A percentile compares a stretch with the other conserved stretches of the same genome.
Evolutionary conservation across 2,113 vertebrate genomes (phyloP).

Genomic region (Phodopus roborovskii): DNA sequence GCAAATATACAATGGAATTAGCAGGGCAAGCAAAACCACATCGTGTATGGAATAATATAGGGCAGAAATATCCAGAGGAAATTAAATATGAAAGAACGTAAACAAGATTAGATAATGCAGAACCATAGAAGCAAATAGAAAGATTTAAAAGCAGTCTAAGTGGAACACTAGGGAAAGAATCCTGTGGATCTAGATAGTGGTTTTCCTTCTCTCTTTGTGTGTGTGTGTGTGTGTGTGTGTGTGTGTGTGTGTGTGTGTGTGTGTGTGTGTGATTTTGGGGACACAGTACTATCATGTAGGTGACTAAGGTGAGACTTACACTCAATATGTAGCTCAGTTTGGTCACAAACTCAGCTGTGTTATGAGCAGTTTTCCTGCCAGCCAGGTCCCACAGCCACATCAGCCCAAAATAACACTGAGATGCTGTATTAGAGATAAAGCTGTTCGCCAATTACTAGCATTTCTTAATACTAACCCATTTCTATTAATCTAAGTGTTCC

Average conservation of each 20-base stretch:
- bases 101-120: accelerated
- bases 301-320: not conserved
- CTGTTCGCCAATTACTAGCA: no score
- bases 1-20: not conserved
- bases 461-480: no score
- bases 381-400: no score
- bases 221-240: not conserved
- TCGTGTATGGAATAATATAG: not conserved
- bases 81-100: no score
- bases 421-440: no score
- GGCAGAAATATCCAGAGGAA: not conserved
- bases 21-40: not conserved
- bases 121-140: accelerated
- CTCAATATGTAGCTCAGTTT: not conserved
- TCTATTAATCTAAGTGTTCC: no score
- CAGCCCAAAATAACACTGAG: no score
- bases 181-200: accelerated
- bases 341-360: no score
- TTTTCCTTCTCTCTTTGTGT: not conserved
- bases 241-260: not conserved
- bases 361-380: no score
- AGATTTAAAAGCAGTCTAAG: not conserved
- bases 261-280: not conserved
- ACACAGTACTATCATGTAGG: not conserved
- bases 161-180: not conserved